A percentile compares a stretch with the other conserved stretches of the same genome.
Conservation (phyloP, 2,797 vertebrate species). For the Pantherophis alleghaniensis region DNA sequence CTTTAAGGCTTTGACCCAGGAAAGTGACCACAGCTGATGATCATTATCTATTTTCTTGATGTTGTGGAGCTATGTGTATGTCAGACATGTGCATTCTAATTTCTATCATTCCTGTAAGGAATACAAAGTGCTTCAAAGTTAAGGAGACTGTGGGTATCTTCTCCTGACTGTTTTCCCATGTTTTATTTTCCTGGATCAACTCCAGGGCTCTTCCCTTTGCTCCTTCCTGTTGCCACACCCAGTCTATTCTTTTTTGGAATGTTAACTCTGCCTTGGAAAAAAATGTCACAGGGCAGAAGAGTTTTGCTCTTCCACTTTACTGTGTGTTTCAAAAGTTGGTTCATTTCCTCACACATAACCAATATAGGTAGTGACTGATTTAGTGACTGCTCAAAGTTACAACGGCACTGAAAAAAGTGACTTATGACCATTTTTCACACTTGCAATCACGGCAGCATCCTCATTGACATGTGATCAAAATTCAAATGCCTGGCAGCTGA, state of each 20-base stretch:
- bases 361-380: neutral
- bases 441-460: neutral
- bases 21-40: neutral
- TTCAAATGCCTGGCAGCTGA: neutral
- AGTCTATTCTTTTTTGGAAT: neutral
- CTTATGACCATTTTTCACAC: neutral
- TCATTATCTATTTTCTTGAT: neutral
- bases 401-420: neutral
- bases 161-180: neutral
- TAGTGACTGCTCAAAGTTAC: neutral
- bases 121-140: neutral
- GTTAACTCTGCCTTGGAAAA: neutral
- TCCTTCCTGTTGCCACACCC: neutral
- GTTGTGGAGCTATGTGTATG: neutral
- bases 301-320: neutral
- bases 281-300: neutral
- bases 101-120: neutral
- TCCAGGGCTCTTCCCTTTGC: neutral
- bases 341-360: neutral
- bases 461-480: neutral
- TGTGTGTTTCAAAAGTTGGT: neutral
- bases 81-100: neutral
- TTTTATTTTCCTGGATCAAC: neutral
- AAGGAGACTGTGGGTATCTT: neutral
- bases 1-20: neutral